Evolutionary conservation across 2,113 vertebrate genomes (phyloP).

Genomic region (Rana temporaria): DNA sequence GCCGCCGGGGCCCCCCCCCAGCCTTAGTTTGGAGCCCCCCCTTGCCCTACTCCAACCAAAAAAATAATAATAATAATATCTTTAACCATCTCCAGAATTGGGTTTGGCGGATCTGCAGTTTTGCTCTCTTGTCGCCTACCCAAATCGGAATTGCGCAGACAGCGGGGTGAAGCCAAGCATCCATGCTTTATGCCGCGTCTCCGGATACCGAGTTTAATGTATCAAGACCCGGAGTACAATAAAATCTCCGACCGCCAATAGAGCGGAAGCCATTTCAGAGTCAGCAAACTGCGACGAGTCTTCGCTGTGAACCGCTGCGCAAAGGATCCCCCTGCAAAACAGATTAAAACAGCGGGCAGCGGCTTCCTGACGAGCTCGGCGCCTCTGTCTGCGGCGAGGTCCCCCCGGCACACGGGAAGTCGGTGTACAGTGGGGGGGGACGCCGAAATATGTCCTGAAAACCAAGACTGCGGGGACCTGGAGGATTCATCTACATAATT

Average conservation of each 20-base stretch:
- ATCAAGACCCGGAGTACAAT: conserved; percentile 24
- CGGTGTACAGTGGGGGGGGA: conserved; percentile 47
- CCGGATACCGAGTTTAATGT: conserved; percentile 41
- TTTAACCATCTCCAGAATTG: too few relatives aligned
- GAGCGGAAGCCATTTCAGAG: conserved; percentile 60
- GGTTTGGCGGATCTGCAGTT: too few relatives aligned
- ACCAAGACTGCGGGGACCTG: neutral
- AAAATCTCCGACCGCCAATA: conserved; percentile 22
- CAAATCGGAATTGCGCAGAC: too few relatives aligned
- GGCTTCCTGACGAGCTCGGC: conserved; percentile 42
- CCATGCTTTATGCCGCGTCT: conserved; percentile 16
- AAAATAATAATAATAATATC: too few relatives aligned
- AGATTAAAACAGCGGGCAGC: conserved; percentile 59
- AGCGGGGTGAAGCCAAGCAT: conserved; percentile 23
- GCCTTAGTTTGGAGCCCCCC: too few relatives aligned
- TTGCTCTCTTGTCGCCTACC: conserved; percentile 1
- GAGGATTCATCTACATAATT: conserved; percentile 35
- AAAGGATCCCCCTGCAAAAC: conserved; percentile 56
- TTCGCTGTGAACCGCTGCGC: conserved; percentile 53
- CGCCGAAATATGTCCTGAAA: conserved; percentile 38
- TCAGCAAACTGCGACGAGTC: conserved; percentile 55
- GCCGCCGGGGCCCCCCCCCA: too few relatives aligned
- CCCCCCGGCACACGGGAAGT: conserved; percentile 20
- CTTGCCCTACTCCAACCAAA: too few relatives aligned
- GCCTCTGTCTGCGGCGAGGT: conserved; percentile 49